A percentile compares a stretch with the other conserved stretches of the same genome.
Evolutionary conservation across 2,113 vertebrate species (phyloP).

Genomic region (Albula goreensis): DNA sequence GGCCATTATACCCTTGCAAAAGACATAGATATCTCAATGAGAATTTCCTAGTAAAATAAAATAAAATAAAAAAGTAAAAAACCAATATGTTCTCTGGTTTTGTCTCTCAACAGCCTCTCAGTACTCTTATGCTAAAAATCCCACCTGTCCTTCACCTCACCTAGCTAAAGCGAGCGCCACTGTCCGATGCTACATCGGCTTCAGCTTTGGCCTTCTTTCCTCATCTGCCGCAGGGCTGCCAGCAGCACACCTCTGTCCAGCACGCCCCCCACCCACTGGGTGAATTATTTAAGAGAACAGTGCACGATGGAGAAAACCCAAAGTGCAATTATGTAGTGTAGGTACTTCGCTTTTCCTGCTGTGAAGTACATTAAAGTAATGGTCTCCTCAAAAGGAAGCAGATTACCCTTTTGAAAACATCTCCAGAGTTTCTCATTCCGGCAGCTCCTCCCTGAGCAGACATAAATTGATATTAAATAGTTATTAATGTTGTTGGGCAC

Average conservation of each 20-base stretch:
- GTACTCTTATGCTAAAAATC: too few relatives aligned
- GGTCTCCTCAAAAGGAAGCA: slow-evolving; percentile 61
- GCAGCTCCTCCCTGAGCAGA: slow-evolving; percentile 41
- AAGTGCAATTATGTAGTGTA: slow-evolving; percentile 66
- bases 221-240: not conserved
- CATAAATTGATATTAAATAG: slow-evolving; percentile 27
- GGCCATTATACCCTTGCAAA: too few relatives aligned
- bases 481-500: slow-evolving; percentile 7
- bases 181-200: too few relatives aligned
- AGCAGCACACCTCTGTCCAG: slow-evolving; percentile 45
- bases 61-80: too few relatives aligned
- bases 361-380: slow-evolving; percentile 68
- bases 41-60: too few relatives aligned
- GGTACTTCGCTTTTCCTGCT: slow-evolving; percentile 55
- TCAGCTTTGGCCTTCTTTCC: too few relatives aligned
- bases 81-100: too few relatives aligned
- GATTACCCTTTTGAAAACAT: slow-evolving; percentile 27
- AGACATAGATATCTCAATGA: too few relatives aligned
- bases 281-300: slow-evolving; percentile 70
- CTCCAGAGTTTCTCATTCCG: slow-evolving; percentile 42
- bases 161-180: too few relatives aligned
- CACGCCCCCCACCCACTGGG: slow-evolving; percentile 35
- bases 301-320: slow-evolving; percentile 57
- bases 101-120: too few relatives aligned
- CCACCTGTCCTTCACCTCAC: too few relatives aligned